Conservation (phyloP, 2,113 vertebrate species). For the Callipepla squamata region DNA sequence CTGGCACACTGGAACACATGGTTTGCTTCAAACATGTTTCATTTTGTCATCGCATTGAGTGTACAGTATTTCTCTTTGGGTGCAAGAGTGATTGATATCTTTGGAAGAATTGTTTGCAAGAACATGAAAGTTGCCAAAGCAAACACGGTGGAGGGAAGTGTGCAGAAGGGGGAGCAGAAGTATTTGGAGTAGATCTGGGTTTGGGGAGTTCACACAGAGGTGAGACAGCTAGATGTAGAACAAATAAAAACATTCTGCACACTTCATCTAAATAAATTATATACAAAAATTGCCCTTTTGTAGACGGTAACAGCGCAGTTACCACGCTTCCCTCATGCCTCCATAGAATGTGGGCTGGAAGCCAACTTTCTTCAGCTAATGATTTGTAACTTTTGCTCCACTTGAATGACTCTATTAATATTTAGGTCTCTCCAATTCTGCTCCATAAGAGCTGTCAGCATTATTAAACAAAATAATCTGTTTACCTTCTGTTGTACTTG, state of each 20-base stretch:
- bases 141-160: slow-evolving; percentile 89
- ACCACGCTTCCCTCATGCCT: slow-evolving; percentile 68
- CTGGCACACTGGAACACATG: slow-evolving; percentile 89
- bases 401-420: slow-evolving; percentile 76
- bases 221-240: slow-evolving; percentile 91
- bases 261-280: slow-evolving; percentile 91
- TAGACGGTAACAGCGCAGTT: slow-evolving; percentile 66
- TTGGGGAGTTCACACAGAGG: slow-evolving; percentile 91
- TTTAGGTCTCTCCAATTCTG: slow-evolving; percentile 72
- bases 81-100: slow-evolving; percentile 95
- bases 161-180: slow-evolving; percentile 82
- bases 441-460: slow-evolving; percentile 57
- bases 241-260: slow-evolving; percentile 93
- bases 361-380: slow-evolving; percentile 81
- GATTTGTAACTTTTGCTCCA: slow-evolving; percentile 81
- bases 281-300: slow-evolving; percentile 75
- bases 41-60: slow-evolving; percentile 93
- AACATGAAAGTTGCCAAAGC: slow-evolving; percentile 92
- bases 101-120: slow-evolving; percentile 90
- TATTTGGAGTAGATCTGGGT: slow-evolving; percentile 84
- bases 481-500: slow-evolving; percentile 59
- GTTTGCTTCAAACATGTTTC: slow-evolving; percentile 92
- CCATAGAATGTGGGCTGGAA: slow-evolving; percentile 74
- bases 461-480: slow-evolving; percentile 68
- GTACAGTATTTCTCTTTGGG: slow-evolving; percentile 84